phyloP scores from a whole-genome alignment of 1,140 invertebrate species.

The Yoshiicerus persimilis region DNA sequence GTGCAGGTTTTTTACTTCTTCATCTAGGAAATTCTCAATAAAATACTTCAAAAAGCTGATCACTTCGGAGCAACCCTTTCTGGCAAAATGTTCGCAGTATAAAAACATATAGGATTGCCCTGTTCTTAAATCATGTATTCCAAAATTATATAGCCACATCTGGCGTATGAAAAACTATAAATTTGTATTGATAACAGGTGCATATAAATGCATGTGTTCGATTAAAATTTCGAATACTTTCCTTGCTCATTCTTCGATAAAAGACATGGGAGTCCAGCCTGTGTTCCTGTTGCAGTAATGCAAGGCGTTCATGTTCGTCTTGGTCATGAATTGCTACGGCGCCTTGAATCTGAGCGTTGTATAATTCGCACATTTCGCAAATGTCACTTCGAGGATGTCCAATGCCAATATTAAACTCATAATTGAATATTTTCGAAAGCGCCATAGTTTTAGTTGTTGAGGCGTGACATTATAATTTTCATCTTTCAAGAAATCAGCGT shows the following conservation, averaged over 20 bases:
- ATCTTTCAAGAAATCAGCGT: background rate
- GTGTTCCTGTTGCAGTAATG: background rate
- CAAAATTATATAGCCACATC: conserved; percentile 13
- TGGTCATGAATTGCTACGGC: background rate
- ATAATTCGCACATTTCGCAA: background rate
- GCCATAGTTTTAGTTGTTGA: background rate
- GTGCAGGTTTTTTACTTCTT: background rate
- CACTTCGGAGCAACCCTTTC: background rate
- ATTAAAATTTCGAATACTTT: background rate
- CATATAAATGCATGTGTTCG: background rate
- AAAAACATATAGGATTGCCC: background rate
- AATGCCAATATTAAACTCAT: background rate
- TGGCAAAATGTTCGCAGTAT: background rate
- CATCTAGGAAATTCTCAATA: background rate
- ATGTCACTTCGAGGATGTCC: background rate
- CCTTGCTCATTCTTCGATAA: background rate
- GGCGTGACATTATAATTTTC: background rate
- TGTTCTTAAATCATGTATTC: background rate
- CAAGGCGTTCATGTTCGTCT: background rate
- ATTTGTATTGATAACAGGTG: background rate
- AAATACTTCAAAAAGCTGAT: background rate
- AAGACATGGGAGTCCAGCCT: background rate
- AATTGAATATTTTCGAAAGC: conserved; percentile 19
- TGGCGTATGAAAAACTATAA: background rate
- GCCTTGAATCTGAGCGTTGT: background rate